A percentile compares a stretch with the other conserved stretches of the same genome.
Conservation (phyloP, 2,888 invertebrate genomes). For the Dugesia japonica region DNA sequence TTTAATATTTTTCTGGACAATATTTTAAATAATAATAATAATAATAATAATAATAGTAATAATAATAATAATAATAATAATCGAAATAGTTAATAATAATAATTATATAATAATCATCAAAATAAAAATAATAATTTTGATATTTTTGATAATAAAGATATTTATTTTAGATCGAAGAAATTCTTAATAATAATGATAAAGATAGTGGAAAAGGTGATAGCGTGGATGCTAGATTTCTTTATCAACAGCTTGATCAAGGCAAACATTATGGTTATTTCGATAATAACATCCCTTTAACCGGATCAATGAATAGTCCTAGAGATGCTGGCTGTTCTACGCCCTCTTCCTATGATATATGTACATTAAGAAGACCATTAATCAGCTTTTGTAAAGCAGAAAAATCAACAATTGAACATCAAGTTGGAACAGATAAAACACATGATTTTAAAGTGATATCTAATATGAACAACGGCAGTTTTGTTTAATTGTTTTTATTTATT, state of each 20-base stretch:
- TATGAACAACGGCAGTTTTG: background rate
- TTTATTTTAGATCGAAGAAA: background rate
- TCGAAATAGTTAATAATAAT: too few relatives aligned
- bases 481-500: background rate
- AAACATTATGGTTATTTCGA: constrained; percentile 7
- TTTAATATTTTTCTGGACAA: too few relatives aligned
- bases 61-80: too few relatives aligned
- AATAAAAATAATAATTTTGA: too few relatives aligned
- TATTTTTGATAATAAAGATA: too few relatives aligned
- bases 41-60: too few relatives aligned
- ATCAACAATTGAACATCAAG: constrained; percentile 3
- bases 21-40: too few relatives aligned
- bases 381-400: background rate
- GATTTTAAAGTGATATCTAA: constrained; percentile 12
- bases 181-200: background rate
- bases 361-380: background rate
- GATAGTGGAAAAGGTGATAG: constrained; percentile 7
- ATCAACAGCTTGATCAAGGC: constrained; percentile 5
- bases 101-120: too few relatives aligned
- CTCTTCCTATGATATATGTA: constrained; percentile 1
- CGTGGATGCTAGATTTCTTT: background rate
- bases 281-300: background rate
- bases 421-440: background rate
- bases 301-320: constrained; percentile 4
- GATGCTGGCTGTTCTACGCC: background rate